Base-by-base conservation (phyloP, 1,140 invertebrate genomes). In the Formica exsecta region DNA sequence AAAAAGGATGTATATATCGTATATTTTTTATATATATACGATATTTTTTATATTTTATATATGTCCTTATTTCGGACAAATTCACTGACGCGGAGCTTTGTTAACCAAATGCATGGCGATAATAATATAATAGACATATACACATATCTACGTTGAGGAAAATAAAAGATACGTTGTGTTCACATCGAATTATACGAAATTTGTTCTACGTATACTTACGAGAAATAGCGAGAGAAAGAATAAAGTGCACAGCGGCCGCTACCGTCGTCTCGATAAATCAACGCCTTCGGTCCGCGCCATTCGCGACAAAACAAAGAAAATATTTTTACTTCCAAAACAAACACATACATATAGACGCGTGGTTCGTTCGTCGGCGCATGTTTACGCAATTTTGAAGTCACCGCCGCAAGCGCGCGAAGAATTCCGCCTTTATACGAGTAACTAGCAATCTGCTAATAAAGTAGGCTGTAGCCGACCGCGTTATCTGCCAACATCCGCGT, bases 121-220 rank as follows among this genome's bases (percentile, higher is more conserved):
- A 8, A 44, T 32, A 85, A 85, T 62, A 36, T 48, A 48, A 62
- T 29, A 6, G 19, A 44, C 16, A 6, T 41, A 70, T 25, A 54
- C 8, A 54, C 22, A 44, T 16, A 7, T 22, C 59, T 5, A 19
- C 44, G 22, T 79, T 16, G 32, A 57, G 16, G 7, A 79, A 44
- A 65, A 61, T 57, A 44, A 80, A 68, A 64, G 25, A 68, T 32
- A 80, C 83, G 44, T 68, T n/a, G 51, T 68, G 19, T 51, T 64
- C 36, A 65, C 41, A 51, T 76, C 59, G 25, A 75, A 64, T 51
- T 57, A n/a, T 9, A 44, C 13, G 22, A n/a, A 25, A 0, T 66
- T 66, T 32, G 62, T 36, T 79, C 76, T 79, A 73, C 36, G 19
- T 73, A 19, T 89, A 89, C 88, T 89, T 89, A 89, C 88, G 87